Evolutionary conservation across 2,113 vertebrate species (phyloP).

Genomic region (Vimba vimba): DNA sequence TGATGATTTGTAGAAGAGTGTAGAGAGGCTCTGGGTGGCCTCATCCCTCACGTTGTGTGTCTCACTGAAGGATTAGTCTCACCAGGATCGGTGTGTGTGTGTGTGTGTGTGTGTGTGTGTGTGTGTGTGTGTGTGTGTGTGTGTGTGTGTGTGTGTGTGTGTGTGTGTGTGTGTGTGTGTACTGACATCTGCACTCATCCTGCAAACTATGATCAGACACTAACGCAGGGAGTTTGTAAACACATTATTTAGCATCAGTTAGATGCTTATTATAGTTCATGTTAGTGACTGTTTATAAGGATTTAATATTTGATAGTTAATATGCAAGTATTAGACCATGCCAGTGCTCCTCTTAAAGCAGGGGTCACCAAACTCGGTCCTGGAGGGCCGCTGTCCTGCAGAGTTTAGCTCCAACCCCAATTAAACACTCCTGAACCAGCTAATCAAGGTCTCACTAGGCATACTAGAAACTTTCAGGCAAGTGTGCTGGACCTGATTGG

Average conservation of each 20-base stretch:
- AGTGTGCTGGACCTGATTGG: too few species aligned
- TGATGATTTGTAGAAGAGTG: background rate
- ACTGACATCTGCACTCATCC: constrained; percentile 38
- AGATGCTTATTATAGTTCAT: background rate
- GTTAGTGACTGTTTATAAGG: background rate
- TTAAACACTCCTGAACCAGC: too few species aligned
- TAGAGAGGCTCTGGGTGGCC: constrained; percentile 16
- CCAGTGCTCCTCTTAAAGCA: background rate
- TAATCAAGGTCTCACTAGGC: too few species aligned
- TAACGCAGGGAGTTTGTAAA: constrained; percentile 18
- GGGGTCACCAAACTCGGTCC: too few species aligned
- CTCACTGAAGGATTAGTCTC: constrained; percentile 4
- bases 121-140: too few species aligned
- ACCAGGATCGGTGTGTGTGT: background rate
- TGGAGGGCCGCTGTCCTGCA: too few species aligned
- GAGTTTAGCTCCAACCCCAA: too few species aligned
- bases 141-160: background rate
- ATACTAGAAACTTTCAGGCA: too few species aligned
- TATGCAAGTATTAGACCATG: background rate
- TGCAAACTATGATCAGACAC: constrained; percentile 32
- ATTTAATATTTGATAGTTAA: background rate
- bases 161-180: too few species aligned
- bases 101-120: too few species aligned
- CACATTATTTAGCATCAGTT: constrained; percentile 29
- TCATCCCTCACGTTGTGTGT: constrained; percentile 9